Evolutionary conservation across 2,888 invertebrate genomes (phyloP).

Genomic region (Heterodera filipjevi): DNA sequence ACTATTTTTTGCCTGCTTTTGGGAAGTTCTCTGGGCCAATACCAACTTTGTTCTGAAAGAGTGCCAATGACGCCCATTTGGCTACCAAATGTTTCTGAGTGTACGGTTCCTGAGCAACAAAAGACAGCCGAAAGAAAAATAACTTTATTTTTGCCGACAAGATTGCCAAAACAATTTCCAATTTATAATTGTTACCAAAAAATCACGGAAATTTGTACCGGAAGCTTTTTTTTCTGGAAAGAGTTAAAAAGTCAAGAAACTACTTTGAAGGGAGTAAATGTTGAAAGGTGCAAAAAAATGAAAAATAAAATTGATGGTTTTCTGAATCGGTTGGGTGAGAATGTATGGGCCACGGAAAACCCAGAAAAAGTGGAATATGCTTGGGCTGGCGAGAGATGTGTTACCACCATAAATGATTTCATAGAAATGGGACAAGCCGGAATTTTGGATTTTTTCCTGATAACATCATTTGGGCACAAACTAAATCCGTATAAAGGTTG

Average conservation of each 20-base stretch:
- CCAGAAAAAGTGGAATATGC: background rate
- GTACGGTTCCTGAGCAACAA: background rate
- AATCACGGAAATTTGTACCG: background rate
- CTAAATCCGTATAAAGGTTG: background rate
- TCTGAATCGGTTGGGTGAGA: background rate
- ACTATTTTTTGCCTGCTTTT: background rate
- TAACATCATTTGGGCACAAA: background rate
- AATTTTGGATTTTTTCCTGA: background rate
- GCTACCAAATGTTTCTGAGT: background rate
- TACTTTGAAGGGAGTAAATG: background rate
- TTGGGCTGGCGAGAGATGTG: background rate
- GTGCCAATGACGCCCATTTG: background rate
- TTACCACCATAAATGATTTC: background rate
- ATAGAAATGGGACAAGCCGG: background rate
- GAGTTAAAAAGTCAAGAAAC: background rate
- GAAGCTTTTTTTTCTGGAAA: conserved; percentile 5
- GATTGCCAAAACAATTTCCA: conserved; percentile 4
- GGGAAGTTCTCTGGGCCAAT: background rate
- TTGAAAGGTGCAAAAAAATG: background rate
- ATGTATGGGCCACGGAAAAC: background rate
- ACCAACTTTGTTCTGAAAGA: background rate
- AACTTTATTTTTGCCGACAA: background rate
- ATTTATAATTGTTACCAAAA: conserved; percentile 1
- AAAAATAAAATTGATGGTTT: background rate
- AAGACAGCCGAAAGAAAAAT: background rate